A percentile compares a stretch with the other conserved stretches of the same genome.
Conservation (phyloP, 1,140 invertebrate species). For the Drosophila suzukii region DNA sequence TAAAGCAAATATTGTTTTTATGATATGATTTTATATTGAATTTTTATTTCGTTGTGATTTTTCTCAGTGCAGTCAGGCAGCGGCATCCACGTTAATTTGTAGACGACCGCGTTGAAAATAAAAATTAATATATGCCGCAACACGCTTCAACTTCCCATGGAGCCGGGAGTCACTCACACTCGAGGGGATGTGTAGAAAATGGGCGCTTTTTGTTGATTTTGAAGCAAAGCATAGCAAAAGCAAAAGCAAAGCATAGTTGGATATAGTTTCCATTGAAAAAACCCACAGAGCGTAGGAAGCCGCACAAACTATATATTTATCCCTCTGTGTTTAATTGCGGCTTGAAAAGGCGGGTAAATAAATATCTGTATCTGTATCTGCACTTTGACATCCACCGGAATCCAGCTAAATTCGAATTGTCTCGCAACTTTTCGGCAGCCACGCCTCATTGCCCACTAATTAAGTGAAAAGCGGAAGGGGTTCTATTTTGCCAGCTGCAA, state of each 20-base stretch:
- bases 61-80: slow-evolving; percentile 20
- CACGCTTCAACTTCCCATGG: slow-evolving; percentile 63
- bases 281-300: neutral
- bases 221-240: slow-evolving; percentile 16
- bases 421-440: slow-evolving; percentile 29
- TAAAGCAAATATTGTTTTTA: too few species aligned
- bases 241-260: slow-evolving; percentile 51
- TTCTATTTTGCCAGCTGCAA: neutral
- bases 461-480: slow-evolving; percentile 17
- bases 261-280: slow-evolving; percentile 73
- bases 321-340: slow-evolving; percentile 49
- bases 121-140: slow-evolving; percentile 81
- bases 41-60: neutral
- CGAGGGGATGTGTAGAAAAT: neutral
- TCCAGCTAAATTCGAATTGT: slow-evolving; percentile 18
- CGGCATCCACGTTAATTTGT: slow-evolving; percentile 66
- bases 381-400: neutral
- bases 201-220: slow-evolving; percentile 65
- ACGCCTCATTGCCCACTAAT: slow-evolving; percentile 39
- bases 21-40: too few species aligned
- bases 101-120: slow-evolving; percentile 58
- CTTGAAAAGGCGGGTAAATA: neutral
- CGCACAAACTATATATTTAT: slow-evolving; percentile 11
- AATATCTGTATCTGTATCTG: neutral
- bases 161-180: neutral